Evolutionary conservation across 2,888 invertebrate genomes (phyloP).

Genomic region (Caprella mutica): DNA sequence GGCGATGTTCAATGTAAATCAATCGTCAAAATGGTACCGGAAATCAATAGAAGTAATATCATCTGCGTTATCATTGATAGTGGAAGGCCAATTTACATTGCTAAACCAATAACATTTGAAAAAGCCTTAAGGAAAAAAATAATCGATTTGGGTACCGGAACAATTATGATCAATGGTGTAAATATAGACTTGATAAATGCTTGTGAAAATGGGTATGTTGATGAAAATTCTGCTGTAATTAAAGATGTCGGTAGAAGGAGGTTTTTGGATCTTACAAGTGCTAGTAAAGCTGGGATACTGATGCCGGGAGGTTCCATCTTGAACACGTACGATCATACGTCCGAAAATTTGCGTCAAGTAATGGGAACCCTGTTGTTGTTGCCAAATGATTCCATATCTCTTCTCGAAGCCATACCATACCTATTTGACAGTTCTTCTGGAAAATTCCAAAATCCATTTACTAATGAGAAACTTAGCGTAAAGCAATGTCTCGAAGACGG

Average conservation of each 20-base stretch:
- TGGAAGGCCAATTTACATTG: slow-evolving; percentile 43
- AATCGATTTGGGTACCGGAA: slow-evolving; percentile 48
- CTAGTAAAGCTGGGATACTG: neutral
- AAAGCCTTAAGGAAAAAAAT: slow-evolving; percentile 40
- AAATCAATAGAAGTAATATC: neutral
- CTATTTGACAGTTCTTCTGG: slow-evolving; percentile 5
- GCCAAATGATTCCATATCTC: slow-evolving; percentile 1
- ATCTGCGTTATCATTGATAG: neutral
- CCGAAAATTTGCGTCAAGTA: neutral
- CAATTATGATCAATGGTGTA: slow-evolving; percentile 46
- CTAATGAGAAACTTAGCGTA: slow-evolving; percentile 61
- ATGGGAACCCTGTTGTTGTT: neutral
- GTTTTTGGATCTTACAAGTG: neutral
- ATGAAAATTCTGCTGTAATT: slow-evolving; percentile 62
- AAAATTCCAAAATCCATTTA: slow-evolving; percentile 45
- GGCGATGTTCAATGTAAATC: slow-evolving; percentile 63
- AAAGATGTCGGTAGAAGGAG: slow-evolving; percentile 47
- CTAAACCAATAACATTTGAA: slow-evolving; percentile 54
- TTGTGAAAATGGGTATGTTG: slow-evolving; percentile 62
- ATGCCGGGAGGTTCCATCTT: slow-evolving; percentile 6
- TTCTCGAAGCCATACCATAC: slow-evolving; percentile 1
- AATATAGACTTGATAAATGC: slow-evolving; percentile 74
- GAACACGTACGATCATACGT: neutral
- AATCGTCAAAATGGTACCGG: neutral
- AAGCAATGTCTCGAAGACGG: slow-evolving; percentile 56